These are phyloP conservation scores for Caenorhabditis sulstoni DNA, from an alignment of 2,888 invertebrate genomes.

Conservation along the genomic window DNA sequence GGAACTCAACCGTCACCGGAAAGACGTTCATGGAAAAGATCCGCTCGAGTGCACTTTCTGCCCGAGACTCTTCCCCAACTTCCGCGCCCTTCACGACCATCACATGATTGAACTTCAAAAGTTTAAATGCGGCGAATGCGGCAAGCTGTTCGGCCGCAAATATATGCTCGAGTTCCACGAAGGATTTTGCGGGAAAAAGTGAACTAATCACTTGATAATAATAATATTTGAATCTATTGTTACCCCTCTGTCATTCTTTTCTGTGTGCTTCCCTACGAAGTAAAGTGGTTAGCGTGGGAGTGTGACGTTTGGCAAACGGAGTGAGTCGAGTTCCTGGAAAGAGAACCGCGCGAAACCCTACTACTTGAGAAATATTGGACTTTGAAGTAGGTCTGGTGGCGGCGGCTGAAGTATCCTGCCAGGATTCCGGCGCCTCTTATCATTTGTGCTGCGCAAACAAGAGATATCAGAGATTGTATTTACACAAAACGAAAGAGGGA, in stretches of 20 bases:
- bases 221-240: neutral
- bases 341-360: constrained; percentile 36
- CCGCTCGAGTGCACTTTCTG: constrained; percentile 18
- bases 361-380: constrained; percentile 40
- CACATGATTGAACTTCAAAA: constrained; percentile 18
- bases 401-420: constrained; percentile 35
- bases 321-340: constrained; percentile 35
- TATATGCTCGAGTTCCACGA: constrained; percentile 21
- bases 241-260: neutral
- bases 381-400: constrained; percentile 14
- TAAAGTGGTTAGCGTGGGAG: constrained; percentile 7
- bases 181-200: neutral
- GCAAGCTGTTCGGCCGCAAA: constrained; percentile 2
- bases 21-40: constrained; percentile 1
- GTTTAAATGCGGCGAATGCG: constrained; percentile 10
- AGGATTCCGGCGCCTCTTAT: constrained; percentile 17
- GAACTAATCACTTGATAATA: neutral
- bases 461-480: constrained; percentile 22
- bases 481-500: constrained; percentile 17
- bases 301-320: constrained; percentile 10
- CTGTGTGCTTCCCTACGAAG: neutral
- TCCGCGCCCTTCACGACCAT: constrained; percentile 27
- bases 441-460: constrained; percentile 27
- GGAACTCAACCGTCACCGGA: constrained; percentile 15
- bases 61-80: neutral